Percentiles rank a stretch among this genome's conserved stretches.
These are phyloP conservation scores for Synaphobranchus kaupii DNA, from an alignment of 2,797 vertebrate species.

Conservation along the genomic window DNA sequence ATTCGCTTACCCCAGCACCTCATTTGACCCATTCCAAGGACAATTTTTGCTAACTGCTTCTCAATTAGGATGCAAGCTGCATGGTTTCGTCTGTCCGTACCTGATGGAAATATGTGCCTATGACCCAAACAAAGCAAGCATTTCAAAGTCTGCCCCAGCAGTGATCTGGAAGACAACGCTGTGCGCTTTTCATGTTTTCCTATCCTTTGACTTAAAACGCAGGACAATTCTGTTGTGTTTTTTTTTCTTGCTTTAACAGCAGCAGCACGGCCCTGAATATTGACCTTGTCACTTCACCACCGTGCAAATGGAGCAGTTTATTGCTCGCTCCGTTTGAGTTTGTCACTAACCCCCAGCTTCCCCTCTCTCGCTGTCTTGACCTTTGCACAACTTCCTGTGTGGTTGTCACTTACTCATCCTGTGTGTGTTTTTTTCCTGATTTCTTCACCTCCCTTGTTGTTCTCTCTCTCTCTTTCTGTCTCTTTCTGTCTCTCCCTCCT, in stretches of 20 bases:
- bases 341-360: conserved; percentile 70
- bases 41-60: not conserved
- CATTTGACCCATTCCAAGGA: not conserved
- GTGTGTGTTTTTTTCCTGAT: conserved; percentile 45
- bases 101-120: not conserved
- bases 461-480: conserved; percentile 32
- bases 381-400: conserved; percentile 28
- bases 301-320: not conserved
- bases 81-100: not conserved
- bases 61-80: not conserved
- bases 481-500: conserved; percentile 50
- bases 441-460: conserved; percentile 39
- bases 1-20: not conserved
- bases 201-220: not conserved
- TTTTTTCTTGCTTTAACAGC: no score
- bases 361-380: conserved; percentile 39
- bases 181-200: not conserved
- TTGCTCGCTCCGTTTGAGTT: conserved; percentile 56
- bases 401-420: conserved; percentile 31
- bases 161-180: not conserved
- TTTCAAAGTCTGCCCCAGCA: not conserved
- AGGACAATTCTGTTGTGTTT: not conserved
- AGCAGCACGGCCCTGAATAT: not conserved
- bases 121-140: not conserved
- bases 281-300: not conserved